Evolutionary conservation across 2,113 vertebrate species (phyloP).

Genomic region (Urocolius indicus): DNA sequence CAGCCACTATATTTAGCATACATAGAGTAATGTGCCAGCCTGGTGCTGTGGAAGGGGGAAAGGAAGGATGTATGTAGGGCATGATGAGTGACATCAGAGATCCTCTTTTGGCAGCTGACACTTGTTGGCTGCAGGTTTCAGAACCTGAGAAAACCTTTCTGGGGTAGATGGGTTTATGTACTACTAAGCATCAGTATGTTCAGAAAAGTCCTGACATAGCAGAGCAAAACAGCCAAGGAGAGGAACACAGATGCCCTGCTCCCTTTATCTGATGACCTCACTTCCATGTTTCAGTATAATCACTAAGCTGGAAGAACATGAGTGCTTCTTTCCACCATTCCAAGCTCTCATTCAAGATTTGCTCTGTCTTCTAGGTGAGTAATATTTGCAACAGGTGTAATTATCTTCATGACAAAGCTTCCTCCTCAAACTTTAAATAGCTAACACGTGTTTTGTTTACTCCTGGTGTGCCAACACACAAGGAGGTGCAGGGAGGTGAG

Average conservation of each 20-base stretch:
- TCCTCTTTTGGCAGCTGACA: neutral
- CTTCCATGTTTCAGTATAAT: constrained; percentile 81
- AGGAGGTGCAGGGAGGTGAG: neutral
- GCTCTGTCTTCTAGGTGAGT: constrained; percentile 84
- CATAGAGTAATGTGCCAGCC: neutral
- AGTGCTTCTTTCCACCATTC: constrained; percentile 90
- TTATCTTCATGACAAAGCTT: neutral
- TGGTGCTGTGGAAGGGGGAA: neutral
- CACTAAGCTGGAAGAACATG: constrained; percentile 85
- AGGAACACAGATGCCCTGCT: neutral
- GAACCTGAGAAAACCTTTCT: neutral
- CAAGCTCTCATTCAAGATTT: constrained; percentile 82
- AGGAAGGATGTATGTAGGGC: neutral
- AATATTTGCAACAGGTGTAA: neutral
- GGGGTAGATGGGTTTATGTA: neutral
- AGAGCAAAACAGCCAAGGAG: neutral
- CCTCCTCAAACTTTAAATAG: neutral
- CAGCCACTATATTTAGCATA: neutral
- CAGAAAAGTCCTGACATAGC: neutral
- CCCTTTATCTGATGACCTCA: neutral
- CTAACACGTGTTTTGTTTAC: neutral
- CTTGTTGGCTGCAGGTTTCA: neutral
- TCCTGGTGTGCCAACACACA: neutral
- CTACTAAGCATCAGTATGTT: neutral
- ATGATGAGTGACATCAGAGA: neutral